These are phyloP conservation scores for Drosophila mayaguana DNA, from an alignment of 2,888 invertebrate genomes.

Conservation along the genomic window DNA sequence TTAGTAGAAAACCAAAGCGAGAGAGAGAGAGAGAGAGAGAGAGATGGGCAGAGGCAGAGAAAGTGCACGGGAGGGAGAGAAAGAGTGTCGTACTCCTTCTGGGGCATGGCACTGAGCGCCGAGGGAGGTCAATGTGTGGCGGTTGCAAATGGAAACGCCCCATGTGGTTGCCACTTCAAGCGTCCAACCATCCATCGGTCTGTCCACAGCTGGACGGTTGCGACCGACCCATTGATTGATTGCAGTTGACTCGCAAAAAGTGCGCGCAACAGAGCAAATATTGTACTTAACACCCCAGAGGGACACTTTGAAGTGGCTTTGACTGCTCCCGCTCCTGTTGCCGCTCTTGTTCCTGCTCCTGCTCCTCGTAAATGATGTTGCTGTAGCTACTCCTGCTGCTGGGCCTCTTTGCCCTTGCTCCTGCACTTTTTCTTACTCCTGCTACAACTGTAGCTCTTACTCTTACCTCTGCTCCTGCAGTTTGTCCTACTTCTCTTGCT, in stretches of 20 bases:
- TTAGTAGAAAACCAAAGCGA: background rate
- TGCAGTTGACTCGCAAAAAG: conserved; percentile 63
- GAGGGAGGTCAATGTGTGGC: conserved; percentile 76
- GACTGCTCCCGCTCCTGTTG: background rate
- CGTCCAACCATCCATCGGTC: conserved; percentile 21
- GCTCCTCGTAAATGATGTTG: background rate
- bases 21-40: background rate
- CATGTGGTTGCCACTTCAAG: conserved; percentile 72
- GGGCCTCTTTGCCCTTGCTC: background rate
- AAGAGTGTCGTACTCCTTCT: conserved; percentile 1
- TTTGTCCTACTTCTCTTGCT: background rate
- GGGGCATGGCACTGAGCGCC: conserved; percentile 36
- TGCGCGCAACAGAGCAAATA: conserved; percentile 76
- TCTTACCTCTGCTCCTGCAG: background rate
- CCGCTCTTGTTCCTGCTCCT: background rate
- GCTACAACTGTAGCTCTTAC: background rate
- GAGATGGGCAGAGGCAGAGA: too few relatives aligned
- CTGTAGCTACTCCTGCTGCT: background rate
- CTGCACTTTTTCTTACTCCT: background rate
- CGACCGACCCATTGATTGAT: conserved; percentile 81
- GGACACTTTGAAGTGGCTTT: conserved; percentile 61
- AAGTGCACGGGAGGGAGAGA: background rate
- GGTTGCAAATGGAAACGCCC: conserved; percentile 78
- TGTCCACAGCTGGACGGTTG: conserved; percentile 39
- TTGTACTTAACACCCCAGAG: conserved; percentile 79